A percentile compares a stretch with the other conserved stretches of the same genome.
phyloP scores from a whole-genome alignment of 2,113 vertebrate species.

The Coturnix japonica region DNA sequence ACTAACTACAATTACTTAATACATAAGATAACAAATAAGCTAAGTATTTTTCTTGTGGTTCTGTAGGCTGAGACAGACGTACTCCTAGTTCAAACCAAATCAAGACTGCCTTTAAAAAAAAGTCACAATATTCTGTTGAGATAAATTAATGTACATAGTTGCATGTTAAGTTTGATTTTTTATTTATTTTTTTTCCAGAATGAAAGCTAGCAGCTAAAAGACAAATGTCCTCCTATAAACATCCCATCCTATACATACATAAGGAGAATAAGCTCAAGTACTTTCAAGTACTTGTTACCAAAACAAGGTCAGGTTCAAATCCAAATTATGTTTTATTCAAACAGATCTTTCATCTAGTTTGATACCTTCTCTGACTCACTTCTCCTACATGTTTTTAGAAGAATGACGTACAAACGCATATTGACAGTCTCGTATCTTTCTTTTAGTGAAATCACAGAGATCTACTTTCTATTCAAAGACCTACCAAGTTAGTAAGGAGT shows the following conservation, averaged over 20 bases:
- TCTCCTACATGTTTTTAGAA: not conserved
- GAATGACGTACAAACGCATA: fast-evolving
- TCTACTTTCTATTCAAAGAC: not conserved
- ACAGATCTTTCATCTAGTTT: not conserved
- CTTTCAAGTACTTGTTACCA: not conserved
- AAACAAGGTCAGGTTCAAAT: not conserved
- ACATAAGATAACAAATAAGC: not conserved
- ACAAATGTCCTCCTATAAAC: not conserved
- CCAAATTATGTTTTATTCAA: not conserved
- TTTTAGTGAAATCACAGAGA: not conserved
- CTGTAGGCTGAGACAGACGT: not conserved
- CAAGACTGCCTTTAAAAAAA: not conserved
- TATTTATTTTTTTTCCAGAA: not conserved
- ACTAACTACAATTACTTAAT: not conserved
- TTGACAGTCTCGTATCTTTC: not conserved
- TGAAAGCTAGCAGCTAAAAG: not conserved
- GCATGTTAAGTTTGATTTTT: not conserved
- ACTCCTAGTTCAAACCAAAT: not conserved
- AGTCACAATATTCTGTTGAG: not conserved
- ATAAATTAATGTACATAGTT: not conserved
- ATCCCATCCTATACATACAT: not conserved
- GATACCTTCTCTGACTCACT: not conserved
- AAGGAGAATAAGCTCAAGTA: not conserved
- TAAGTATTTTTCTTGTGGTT: not conserved
- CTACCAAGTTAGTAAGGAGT: not conserved